Percentiles rank a stretch among this genome's conserved stretches.
Conservation (phyloP, 1,140 invertebrate species). For the Brachionus rotundiformis region DNA sequence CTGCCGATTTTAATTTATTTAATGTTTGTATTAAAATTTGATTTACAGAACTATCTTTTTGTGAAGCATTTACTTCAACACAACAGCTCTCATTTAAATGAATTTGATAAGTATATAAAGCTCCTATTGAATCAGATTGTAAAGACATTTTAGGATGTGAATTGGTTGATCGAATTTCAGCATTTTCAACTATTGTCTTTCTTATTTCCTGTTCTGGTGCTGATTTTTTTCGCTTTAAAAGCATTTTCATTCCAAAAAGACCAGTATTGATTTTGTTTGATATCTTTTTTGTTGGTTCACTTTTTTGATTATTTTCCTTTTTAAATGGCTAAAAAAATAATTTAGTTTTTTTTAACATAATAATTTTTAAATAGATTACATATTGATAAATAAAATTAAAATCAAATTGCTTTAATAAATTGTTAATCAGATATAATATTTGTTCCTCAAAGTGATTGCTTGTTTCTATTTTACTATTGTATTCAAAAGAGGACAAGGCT, state of each 20-base stretch:
- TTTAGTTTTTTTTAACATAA: neutral
- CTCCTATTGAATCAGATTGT: conserved; percentile 11
- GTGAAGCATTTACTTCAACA: conserved; percentile 39
- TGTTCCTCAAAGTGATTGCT: neutral
- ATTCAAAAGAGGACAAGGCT: neutral
- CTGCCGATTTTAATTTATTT: conserved; percentile 16
- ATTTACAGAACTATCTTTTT: conserved; percentile 8
- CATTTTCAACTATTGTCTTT: neutral
- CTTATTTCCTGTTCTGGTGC: conserved; percentile 3
- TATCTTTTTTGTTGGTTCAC: neutral
- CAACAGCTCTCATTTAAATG: conserved; percentile 48
- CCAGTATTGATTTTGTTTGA: neutral
- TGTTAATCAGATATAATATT: neutral
- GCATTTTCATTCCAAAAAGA: neutral
- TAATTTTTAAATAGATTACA: neutral
- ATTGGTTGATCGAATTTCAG: neutral
- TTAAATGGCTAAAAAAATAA: neutral
- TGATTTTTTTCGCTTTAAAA: conserved; percentile 42
- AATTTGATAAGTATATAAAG: conserved; percentile 43
- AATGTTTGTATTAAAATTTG: conserved; percentile 28
- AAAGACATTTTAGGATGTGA: conserved; percentile 35
- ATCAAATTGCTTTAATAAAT: neutral
- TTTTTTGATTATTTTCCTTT: neutral
- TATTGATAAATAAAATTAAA: neutral
- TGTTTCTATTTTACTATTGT: neutral